Evolutionary conservation across 2,113 vertebrate genomes (phyloP), one percentile per base, ranked within the genome.

Genomic region (Salvelinus sp.): DNA sequence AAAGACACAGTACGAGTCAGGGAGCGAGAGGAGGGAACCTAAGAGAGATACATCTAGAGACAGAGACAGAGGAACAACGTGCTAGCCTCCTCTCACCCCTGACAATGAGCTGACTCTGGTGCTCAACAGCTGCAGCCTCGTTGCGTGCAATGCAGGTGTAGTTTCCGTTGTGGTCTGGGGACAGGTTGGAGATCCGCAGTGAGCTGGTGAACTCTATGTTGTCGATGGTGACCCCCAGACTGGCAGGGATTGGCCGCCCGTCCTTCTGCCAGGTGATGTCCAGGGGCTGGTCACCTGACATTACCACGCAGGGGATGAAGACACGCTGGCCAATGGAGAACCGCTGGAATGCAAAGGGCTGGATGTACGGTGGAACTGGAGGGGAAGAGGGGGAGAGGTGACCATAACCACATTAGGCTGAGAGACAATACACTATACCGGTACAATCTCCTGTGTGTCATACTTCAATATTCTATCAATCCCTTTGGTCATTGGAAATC

Each of bases 211-310:
- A 99, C 88, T 99, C 97, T 0, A 98, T 99, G 91, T 98, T 99
- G 92, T 99, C 98, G 62, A 99, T 98, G 1, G 97, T 99, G 47
- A 99, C 97, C 0, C 97, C 97, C 0, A 99, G 94, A 90, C 96
- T 98, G 38, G 90, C 92, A 0, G 97, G 96, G 78, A 99, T 98
- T 0, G 96, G 96, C 57, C 96, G 93, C 1, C 98, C 95, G 0
- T 99, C 98, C 83, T 99, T 99, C 91, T 99, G 98, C 98, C 98
- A 99, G n/a, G 97, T 98, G 88, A 99, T 99, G 72, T 96, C 96
- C 91, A 99, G 95, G 2, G 98, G 98, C 67, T 97, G 88, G 91
- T 99, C 98, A 1, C 98, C 98, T 0, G 98, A 99, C 91, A 98
- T 98, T 88, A 99, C 97, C 76, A 99, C 98, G 0, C 98, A 99